A percentile compares a stretch with the other conserved stretches of the same genome.
Evolutionary conservation across 1,140 invertebrate species (phyloP).

Genomic region (Phenacoccus solenopsis): DNA sequence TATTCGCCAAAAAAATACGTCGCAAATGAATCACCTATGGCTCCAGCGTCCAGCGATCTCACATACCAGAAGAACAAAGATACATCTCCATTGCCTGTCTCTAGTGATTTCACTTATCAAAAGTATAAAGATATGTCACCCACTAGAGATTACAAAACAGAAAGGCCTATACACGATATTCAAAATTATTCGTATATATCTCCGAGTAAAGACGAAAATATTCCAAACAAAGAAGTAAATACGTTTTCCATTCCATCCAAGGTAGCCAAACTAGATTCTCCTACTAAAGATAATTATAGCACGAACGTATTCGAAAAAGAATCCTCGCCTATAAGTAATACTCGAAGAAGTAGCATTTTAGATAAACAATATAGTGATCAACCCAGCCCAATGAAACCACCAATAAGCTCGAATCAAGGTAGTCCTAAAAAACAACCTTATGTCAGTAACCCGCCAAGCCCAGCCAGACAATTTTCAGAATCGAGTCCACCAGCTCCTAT

Average conservation of each 20-base stretch:
- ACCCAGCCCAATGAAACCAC: background rate
- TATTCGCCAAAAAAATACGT: background rate
- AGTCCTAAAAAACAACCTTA: background rate
- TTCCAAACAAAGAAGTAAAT: background rate
- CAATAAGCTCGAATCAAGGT: no score
- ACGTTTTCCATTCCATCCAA: background rate
- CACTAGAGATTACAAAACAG: no score
- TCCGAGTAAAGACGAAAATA: no score
- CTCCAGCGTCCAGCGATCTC: no score
- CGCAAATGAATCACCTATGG: no score
- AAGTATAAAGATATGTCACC: no score
- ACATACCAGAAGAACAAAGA: no score
- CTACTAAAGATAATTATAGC: background rate
- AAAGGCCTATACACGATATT: no score
- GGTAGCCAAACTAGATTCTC: background rate
- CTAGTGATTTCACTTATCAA: no score
- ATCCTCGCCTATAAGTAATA: background rate
- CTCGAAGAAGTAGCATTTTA: background rate
- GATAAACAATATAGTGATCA: background rate
- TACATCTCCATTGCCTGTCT: no score
- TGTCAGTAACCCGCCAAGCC: background rate
- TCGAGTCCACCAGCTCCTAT: background rate
- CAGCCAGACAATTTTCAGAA: background rate
- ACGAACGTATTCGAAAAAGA: background rate
- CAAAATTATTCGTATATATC: no score